Base-by-base conservation (phyloP, 2,888 invertebrate genomes). In the Euclidia mi region DNA sequence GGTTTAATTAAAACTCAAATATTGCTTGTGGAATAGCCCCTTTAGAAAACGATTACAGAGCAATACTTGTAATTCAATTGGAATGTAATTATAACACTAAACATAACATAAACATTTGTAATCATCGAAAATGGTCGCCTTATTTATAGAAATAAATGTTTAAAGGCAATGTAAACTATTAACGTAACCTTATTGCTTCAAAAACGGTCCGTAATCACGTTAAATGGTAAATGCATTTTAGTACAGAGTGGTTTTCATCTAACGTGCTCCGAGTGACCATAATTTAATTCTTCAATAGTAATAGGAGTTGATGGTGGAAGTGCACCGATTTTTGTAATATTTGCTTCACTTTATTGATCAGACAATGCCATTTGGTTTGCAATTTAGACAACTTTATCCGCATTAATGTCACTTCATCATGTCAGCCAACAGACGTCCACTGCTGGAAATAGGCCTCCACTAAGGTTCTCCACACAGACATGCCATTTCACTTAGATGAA, bases 231-330 rank as follows among this genome's bases (percentile, higher is more conserved):
- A 51, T 65, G 65, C 59, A 58, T 65, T 65, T 55, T 50, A 58
- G 37, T 64, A 48, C 40, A 65, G 51, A 51, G 35, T 51, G 47
- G 34, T 52, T 70, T 69, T 58, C 51, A 64, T 44, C 35, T 40
- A 69, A 35, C 40, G 38, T 56, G 34, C 34, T 56, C 45, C 31
- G 32, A 52, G 52, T 37, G 59, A 28, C 35, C 43, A 55, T 55
- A 70, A 65, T 65, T 65, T 65, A 12, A 56, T 71, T 71, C 12
- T 42, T 66, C 50, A 55, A 38, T 51, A 48, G 25, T 43, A n/a
- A n/a, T n/a, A 34, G 48, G 3, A 25, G 38, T 32, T 7, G 58
- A 41, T 43, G 14, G 53, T 14, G 17, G 12, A 4, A 60, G 31
- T 44, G 38, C 41, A 2, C 15, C n/a, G 4, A 10, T 12, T 10